A percentile compares a stretch with the other conserved stretches of the same genome.
Evolutionary conservation across 1,140 invertebrate species (phyloP).

Genomic region (Hirudo medicinalis): DNA sequence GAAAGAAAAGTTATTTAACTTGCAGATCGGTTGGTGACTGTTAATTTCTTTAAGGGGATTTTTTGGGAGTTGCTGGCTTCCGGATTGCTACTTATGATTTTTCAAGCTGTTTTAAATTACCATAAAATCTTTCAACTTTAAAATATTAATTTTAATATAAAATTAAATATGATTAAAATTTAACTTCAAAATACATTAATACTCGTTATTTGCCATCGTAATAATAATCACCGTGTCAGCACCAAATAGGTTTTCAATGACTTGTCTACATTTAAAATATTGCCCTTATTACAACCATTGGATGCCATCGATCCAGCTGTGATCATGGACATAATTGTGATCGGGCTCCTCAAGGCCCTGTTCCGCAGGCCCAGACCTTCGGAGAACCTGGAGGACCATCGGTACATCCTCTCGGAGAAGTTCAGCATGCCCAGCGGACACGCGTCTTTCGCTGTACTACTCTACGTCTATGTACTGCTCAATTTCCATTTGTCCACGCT

Average conservation of each 20-base stretch:
- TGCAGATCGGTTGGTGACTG: slow-evolving; percentile 57
- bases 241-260: no score
- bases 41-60: not conserved
- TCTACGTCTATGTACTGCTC: slow-evolving; percentile 48
- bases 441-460: slow-evolving; percentile 65
- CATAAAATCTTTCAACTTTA: slow-evolving; percentile 33
- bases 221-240: no score
- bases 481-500: slow-evolving; percentile 25
- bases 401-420: slow-evolving; percentile 60
- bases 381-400: slow-evolving; percentile 52
- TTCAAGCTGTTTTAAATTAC: slow-evolving; percentile 2
- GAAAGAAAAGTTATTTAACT: slow-evolving; percentile 68
- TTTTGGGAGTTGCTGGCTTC: no score
- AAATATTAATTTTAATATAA: no score
- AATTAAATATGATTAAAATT: no score
- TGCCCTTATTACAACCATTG: no score
- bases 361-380: slow-evolving; percentile 62
- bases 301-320: slow-evolving; percentile 49
- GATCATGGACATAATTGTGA: slow-evolving; percentile 64
- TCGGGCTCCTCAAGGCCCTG: slow-evolving; percentile 66
- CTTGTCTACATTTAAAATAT: no score
- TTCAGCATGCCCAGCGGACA: slow-evolving; percentile 94
- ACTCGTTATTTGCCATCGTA: no score
- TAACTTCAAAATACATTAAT: no score
- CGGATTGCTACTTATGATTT: slow-evolving; percentile 15